Evolutionary conservation across 2,797 vertebrate species (phyloP).

Genomic region (Danio choprae): DNA sequence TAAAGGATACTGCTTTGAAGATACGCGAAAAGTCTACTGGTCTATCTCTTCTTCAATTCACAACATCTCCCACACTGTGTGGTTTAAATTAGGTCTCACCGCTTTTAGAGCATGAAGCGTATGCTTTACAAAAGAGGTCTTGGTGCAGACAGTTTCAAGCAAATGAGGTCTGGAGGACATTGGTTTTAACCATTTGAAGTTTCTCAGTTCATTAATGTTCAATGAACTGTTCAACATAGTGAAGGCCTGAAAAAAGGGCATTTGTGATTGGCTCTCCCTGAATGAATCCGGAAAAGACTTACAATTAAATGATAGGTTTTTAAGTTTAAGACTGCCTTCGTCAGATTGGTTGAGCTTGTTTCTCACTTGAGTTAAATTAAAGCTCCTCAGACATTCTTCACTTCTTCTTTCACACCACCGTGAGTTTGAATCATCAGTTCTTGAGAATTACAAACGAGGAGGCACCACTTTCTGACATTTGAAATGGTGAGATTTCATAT

Average conservation of each 20-base stretch:
- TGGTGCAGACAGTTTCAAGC: neutral
- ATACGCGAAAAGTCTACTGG: too few species aligned
- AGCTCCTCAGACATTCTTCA: neutral
- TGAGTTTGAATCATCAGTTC: neutral
- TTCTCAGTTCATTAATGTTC: neutral
- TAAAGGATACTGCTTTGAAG: too few species aligned
- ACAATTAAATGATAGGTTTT: neutral
- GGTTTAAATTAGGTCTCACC: conserved; percentile 24
- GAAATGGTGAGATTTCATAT: neutral
- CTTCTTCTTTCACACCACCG: neutral
- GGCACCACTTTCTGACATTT: neutral
- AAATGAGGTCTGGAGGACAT: neutral
- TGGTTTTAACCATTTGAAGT: neutral
- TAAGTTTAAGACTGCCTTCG: neutral
- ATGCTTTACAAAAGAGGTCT: neutral
- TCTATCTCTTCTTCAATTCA: too few species aligned
- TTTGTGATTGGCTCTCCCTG: neutral
- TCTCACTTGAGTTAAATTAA: neutral
- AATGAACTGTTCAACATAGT: too few species aligned
- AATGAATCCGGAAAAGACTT: too few species aligned
- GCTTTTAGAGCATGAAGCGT: neutral
- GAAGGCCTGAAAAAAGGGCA: neutral
- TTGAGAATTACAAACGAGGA: neutral
- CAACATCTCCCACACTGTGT: neutral
- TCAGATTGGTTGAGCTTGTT: neutral